Base-by-base conservation (phyloP, 2,797 vertebrate species). In the Petrocephalus schoutedeni region DNA sequence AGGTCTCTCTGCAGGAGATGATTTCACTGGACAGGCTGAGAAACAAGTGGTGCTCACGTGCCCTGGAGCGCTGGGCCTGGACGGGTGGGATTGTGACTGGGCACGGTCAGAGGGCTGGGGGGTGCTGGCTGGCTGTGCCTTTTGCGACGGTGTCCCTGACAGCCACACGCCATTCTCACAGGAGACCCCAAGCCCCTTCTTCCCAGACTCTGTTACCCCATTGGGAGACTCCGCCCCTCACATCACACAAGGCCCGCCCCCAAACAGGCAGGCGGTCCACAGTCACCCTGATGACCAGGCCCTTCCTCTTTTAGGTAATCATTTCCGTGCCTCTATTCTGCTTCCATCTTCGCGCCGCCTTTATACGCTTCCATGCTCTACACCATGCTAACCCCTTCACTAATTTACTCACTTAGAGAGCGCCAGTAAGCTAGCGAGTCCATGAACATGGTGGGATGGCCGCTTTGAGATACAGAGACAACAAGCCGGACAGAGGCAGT, bases 271-370 rank as follows among this genome's bases (percentile, higher is more conserved):
- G 94, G 92, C 95, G 93, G 92, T 94, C 94, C 92, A 93, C 95
- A 92, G 92, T 92, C 94, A 93, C 95, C 94, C 93, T 89, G 95
- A 95, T 89, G 95, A 95, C 95, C 95, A 94, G 94, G 94, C 92
- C 94, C 93, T 92, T 93, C 94, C 92, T 87, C 93, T 93, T 95
- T 96, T 96, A 96, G 96, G 96, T 96, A 96, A 96, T 96, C 94
- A 94, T 94, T 92, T 95, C 95, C 96, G 95, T 95, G 96, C 95
- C 95, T 94, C 95, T 90, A 88, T 91, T 93, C 92, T 89, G 88
- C 95, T 91, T 93, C 89, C 92, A 92, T 93, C 94, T 92, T 93
- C 91, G 94, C 90, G 95, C 91, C 92, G 95, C 92, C 91, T 95
- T 91, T 95, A 95, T 95, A 94, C 21, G 92, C 93, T 95, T 95